Base-by-base conservation (phyloP, 1,140 invertebrate genomes). In the Drosophila ironensis region DNA sequence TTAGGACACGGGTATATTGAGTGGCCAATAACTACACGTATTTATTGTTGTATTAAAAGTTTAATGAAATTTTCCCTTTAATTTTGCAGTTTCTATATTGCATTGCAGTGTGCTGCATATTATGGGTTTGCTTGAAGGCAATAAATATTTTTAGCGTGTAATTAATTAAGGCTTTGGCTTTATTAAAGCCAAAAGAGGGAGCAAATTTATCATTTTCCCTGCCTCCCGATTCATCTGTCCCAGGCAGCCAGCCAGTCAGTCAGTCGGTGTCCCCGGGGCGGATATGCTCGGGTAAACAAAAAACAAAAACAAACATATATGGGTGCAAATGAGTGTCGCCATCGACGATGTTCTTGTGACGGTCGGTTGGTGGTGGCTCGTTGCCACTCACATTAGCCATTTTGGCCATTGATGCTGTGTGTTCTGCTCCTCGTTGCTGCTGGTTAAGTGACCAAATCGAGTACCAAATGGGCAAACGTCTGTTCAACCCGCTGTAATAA, bases 401-500 rank as follows among this genome's bases (percentile, higher is more conserved):
- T 46, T 30, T 61, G 66, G 30, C 30, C 30, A 33, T 37, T 59
- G 63, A 44, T 47, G 52, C 12, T 25, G 14, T 12, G 30, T 33
- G 67, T 33, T 56, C 60, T 63, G 42, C 41, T 63, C 24, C 56
- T 48, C 57, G 56, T 59, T 61, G 61, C n/a, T n/a, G 68, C 73
- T 57, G 73, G 73, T 73, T 78, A 82, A 84, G 78, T 82, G 80
- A 68, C 56, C 78, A 69, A 45, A 69, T 48, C 54, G 40, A 60
- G 68, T 71, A 71, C 67, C 68, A 51, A 73, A 60, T 63, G 78
- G 70, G 54, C 64, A 66, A 78, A 54, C 56, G 63, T 72, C 64
- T 78, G 69, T 64, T 84, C 80, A 60, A 73, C 78, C 81, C 76
- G 40, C 63, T 72, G 81, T 87, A 88, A 88, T 88, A 88, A 88